Base-by-base conservation (phyloP, 2,888 invertebrate species). In the Drosophila crucigera region DNA sequence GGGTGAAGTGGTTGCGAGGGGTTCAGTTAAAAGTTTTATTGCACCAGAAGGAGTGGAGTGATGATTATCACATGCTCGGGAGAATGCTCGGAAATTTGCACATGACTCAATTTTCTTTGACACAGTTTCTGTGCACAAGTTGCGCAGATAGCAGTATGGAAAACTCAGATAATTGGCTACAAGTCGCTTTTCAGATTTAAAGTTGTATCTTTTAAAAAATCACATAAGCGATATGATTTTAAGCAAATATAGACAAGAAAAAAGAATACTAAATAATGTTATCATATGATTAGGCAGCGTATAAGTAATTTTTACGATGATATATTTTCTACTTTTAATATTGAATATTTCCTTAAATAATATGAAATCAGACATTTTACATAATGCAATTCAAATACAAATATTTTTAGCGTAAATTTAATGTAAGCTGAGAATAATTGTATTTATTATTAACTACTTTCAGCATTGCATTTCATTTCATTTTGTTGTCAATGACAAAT, bases 401-500 rank as follows among this genome's bases (percentile, higher is more conserved):
- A 14, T 22, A 53, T 7, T 47, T 47, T 9, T 2, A 25, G n/a
- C 1, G 4, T n/a, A 35, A 31, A 5, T 11, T 19, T 9, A 37
- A 30, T 31, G 33, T 16, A 37, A 5, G 16, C 16, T 25, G 1
- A 3, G n/a, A 52, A 39, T 30, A 43, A 53, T 43, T 53, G 22
- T 50, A 37, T 54, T 49, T 41, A 72, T 73, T 56, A 19, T 54
- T 43, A 43, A 9, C 33, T 9, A 67, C 14, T 67, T 55, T 14
- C 19, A 35, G 52, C 25, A 47, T 22, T 30, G 39, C 16, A 67
- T 67, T 66, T 43, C 22, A 64, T 52, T 61, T 35, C n/a, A 66
- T 68, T 71, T 58, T 52, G 66, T 61, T 70, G 55, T 56, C 31
- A 65, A 61, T 69, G 62, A 52, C 59, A 56, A 72, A 72, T 39